These are phyloP conservation scores for Erynnis tages DNA, from an alignment of 2,888 invertebrate species.

Conservation along the genomic window DNA sequence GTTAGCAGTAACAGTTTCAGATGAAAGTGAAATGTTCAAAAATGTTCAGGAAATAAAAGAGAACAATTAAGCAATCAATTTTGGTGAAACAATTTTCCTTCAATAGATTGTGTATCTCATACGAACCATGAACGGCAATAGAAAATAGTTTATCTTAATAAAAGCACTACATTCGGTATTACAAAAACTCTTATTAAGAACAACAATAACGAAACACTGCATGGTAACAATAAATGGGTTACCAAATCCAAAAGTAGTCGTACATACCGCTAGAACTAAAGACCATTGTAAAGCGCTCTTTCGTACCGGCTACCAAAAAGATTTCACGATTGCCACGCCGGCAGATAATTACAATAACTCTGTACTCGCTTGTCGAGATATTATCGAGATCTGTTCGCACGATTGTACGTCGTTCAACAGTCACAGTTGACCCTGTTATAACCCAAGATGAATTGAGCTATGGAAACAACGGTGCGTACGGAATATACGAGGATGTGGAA, in stretches of 20 bases:
- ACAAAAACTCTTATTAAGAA: not conserved
- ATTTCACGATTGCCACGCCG: not conserved
- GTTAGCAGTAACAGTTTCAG: no score
- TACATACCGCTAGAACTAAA: not conserved
- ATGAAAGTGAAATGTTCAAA: no score
- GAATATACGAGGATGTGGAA: no score
- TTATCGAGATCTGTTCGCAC: constrained; percentile 8
- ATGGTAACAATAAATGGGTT: not conserved
- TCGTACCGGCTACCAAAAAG: not conserved
- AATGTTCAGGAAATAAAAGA: no score
- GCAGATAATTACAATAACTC: constrained; percentile 9
- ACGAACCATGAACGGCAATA: constrained; percentile 1
- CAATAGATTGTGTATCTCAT: no score
- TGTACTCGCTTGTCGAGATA: constrained; percentile 5
- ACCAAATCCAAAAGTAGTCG: not conserved
- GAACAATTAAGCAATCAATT: no score
- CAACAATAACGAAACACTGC: not conserved
- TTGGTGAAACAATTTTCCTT: no score
- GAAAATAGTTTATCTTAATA: constrained; percentile 1
- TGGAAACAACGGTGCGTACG: no score
- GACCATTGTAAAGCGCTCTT: not conserved
- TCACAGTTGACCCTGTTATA: constrained; percentile 4
- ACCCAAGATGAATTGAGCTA: not conserved
- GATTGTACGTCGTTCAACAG: constrained; percentile 10
- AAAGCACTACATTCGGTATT: not conserved